Conservation (phyloP, 2,888 invertebrate species). For the Seira musarum region DNA sequence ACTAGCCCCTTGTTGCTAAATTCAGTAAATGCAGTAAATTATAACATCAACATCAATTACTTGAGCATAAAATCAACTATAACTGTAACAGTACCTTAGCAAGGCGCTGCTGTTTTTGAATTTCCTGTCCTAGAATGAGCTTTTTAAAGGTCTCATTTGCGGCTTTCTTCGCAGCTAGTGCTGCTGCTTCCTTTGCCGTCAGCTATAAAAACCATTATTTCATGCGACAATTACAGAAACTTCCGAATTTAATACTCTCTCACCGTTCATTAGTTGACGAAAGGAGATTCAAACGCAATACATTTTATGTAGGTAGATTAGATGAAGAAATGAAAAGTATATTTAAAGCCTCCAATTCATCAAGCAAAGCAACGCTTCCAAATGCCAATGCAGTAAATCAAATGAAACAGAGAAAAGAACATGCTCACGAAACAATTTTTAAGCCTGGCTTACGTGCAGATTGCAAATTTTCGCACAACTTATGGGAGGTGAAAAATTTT, state of each 20-base stretch:
- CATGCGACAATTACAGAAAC: neutral
- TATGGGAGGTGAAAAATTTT: too few species aligned
- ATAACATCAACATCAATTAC: neutral
- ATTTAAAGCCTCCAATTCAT: neutral
- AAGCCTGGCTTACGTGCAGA: too few species aligned
- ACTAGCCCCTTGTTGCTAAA: conserved; percentile 25
- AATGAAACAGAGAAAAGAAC: too few species aligned
- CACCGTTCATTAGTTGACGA: too few species aligned
- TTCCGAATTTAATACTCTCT: too few species aligned
- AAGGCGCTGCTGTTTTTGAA: conserved; percentile 55
- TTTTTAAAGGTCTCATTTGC: conserved; percentile 61
- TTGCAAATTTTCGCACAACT: too few species aligned
- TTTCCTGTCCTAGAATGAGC: conserved; percentile 61
- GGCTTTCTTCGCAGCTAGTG: conserved; percentile 50
- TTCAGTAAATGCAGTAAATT: neutral
- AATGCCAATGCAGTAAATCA: too few species aligned
- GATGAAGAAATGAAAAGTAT: neutral
- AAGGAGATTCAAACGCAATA: neutral
- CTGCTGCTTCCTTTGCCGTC: conserved; percentile 58
- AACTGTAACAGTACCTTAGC: conserved; percentile 35
- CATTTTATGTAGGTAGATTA: neutral
- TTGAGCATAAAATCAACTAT: neutral
- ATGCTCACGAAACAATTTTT: too few species aligned
- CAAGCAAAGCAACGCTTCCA: neutral
- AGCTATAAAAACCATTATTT: conserved; percentile 31